These are phyloP conservation scores for Diarsia brunnea DNA, from an alignment of 2,888 invertebrate genomes.

Conservation along the genomic window DNA sequence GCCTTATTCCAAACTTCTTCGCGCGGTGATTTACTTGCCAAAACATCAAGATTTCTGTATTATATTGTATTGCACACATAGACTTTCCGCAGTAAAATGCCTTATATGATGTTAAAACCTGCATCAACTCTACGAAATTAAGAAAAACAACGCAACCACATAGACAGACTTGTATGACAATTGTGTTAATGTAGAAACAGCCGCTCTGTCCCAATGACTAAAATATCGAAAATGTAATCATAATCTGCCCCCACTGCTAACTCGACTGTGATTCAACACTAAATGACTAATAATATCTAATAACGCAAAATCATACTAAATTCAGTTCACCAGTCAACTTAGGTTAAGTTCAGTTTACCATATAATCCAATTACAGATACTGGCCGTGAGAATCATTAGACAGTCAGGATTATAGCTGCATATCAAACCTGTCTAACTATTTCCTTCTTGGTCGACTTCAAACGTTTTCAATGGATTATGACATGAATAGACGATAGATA, in stretches of 20 bases:
- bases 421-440: constrained; percentile 62
- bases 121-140: background rate
- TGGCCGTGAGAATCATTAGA: constrained; percentile 60
- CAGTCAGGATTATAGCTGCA: constrained; percentile 50
- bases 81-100: background rate
- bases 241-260: background rate
- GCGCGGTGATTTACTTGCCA: background rate
- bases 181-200: background rate
- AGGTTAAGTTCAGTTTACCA: constrained; percentile 50
- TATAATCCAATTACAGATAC: constrained; percentile 58
- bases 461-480: constrained; percentile 58
- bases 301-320: constrained; percentile 32
- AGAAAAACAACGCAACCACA: background rate
- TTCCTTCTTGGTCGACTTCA: constrained; percentile 57
- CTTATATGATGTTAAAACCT: background rate
- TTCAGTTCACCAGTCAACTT: constrained; percentile 43
- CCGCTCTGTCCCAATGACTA: background rate
- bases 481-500: constrained; percentile 49
- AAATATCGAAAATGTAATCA: too few species aligned
- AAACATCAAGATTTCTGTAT: background rate
- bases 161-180: background rate
- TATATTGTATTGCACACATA: too few species aligned
- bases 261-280: background rate
- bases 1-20: background rate
- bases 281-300: constrained; percentile 19